Base-by-base conservation (phyloP, 2,888 invertebrate species). In the Drosophila siamana region DNA sequence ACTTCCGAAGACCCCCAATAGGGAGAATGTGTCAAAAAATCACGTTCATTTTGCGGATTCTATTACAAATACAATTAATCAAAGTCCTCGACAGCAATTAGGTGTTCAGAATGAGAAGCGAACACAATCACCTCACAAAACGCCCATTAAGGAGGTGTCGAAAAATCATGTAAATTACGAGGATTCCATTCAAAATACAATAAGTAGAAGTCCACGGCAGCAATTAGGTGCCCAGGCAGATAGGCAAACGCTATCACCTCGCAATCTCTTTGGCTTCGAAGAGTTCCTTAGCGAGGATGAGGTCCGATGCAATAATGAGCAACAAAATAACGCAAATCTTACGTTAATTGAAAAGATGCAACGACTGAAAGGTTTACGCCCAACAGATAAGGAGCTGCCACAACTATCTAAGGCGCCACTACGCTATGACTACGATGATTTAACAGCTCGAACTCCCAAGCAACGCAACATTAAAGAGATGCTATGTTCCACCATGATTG, bases 401-500 rank as follows among this genome's bases (percentile, higher is more conserved):
- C 47, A 63, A 19, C 33, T 69, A 2, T 62, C 69, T 0, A 54
- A 36, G 8, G n/a, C 24, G 2, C 43, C 70, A 1, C 33, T 74
- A 8, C 64, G 64, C 0, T 30, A 62, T 26, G 67, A 76, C n/a
- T 89, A 84, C 6, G 79, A 88, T 60, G 74, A 75, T 28, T 43
- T 54, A 2, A 26, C 13, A 3, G 68, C 69, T 2, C 13, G 24
- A 2, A 50, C 47, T 7, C 63, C 64, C 0, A 73, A 64, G 16
- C 91, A 91, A 68, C 79, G 62, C 2, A 78, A 70, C 9, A 85
- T 92, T 9, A 87, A 86, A 24, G 80, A 91, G 26, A 90, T 89
- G 86, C 43, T 92, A 0, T 89, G 90, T 33, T 91, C 92, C 13
- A 92, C 92, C 4, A 90, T 90, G 91, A 78, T 89, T 47, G 52